These are phyloP conservation scores for Melanostoma scalare DNA, from an alignment of 2,888 invertebrate genomes.

Conservation along the genomic window DNA sequence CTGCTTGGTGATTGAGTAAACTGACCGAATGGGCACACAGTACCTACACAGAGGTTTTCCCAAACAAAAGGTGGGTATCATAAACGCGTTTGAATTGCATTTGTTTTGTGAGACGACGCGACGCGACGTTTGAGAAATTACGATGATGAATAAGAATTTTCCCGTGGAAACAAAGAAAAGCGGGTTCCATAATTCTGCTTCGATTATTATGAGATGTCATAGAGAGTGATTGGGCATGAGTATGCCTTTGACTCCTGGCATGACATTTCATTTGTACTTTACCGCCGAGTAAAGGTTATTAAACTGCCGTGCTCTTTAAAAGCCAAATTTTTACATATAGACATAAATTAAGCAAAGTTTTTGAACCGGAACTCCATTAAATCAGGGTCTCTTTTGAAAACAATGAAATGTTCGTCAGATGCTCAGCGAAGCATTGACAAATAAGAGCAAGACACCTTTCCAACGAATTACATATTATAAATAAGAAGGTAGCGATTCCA, in stretches of 20 bases:
- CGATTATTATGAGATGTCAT: constrained; percentile 60
- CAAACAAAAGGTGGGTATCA: constrained; percentile 32
- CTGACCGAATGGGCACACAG: constrained; percentile 36
- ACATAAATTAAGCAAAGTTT: constrained; percentile 67
- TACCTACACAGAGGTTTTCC: constrained; percentile 29
- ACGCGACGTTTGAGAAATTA: constrained; percentile 43
- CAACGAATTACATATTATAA: constrained; percentile 16
- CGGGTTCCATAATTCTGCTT: constrained; percentile 53
- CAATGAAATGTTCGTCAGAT: constrained; percentile 67
- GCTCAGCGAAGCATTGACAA: constrained; percentile 63
- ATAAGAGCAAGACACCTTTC: constrained; percentile 55
- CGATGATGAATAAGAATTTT: constrained; percentile 46
- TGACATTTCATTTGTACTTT: constrained; percentile 22
- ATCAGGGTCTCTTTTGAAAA: constrained; percentile 53
- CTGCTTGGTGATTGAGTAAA: constrained; percentile 40
- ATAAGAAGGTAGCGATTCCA: constrained; percentile 47
- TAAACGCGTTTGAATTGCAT: constrained; percentile 11
- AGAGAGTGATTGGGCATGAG: constrained; percentile 30
- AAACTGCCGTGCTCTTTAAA: constrained; percentile 35
- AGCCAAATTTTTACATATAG: constrained; percentile 52
- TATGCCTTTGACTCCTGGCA: constrained; percentile 21
- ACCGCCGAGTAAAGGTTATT: constrained; percentile 44
- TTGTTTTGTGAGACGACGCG: constrained; percentile 15
- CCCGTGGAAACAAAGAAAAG: constrained; percentile 24
- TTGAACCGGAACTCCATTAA: constrained; percentile 69